Evolutionary conservation across 2,888 invertebrate species (phyloP), one percentile per base, ranked within the genome.

Genomic region (Caenorhabditis becei): DNA sequence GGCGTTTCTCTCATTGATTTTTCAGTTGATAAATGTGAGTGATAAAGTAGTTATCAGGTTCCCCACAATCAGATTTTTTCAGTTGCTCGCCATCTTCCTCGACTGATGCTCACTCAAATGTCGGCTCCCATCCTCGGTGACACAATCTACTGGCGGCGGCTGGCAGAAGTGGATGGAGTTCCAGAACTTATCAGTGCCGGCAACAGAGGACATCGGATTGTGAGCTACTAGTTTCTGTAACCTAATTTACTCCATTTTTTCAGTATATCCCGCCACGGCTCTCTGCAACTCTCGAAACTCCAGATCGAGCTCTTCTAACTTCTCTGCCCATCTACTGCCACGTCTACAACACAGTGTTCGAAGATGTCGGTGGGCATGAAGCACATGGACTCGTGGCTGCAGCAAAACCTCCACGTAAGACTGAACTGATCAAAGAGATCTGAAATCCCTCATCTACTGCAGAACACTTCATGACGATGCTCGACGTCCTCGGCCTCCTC

Each of bases 11-110:
- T 86, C 11, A 66, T 87, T 8, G 84, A 87, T 32, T 69, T 87
- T 44, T 75, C 77, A 1, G 58, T 79, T 16, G 70, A 84, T 44
- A 86, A 86, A 67, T 86, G 86, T 84, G 24, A 58, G 78, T 51
- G 16, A 11, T 51, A n/a, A 18, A 23, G 14, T 28, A n/a, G n/a
- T n/a, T n/a, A n/a, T n/a, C n/a, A n/a, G n/a, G n/a, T n/a, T n/a
- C n/a, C n/a, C n/a, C n/a, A 8, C 47, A 32, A 28, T 32, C 5
- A 32, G n/a, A 2, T 20, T 35, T 28, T 44, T 78, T 28, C 67
- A 86, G 86, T 86, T 63, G 83, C 82, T 16, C 82, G 85, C 7
- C 87, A 87, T 58, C 70, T 87, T 4, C 87, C 87, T 5, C 85
- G 87, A 3, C 70, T 87, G 0, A 82, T 85, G 61, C 81, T 87